Base-by-base conservation (phyloP, 2,888 invertebrate species). In the Synergus gifuensis region DNA sequence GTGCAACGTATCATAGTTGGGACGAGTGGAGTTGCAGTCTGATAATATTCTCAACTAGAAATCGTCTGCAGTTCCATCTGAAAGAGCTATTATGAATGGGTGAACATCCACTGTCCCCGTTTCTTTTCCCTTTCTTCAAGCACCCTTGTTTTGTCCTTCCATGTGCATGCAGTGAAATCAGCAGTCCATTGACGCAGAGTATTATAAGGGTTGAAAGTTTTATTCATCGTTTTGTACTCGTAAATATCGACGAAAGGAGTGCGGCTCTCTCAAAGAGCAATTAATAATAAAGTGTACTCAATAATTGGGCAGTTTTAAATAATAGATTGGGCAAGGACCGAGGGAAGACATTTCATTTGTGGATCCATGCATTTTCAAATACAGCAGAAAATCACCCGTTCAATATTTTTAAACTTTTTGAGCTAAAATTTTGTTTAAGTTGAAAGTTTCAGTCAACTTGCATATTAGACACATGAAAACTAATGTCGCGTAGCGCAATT, bases 11-110 rank as follows among this genome's bases (percentile, higher is more conserved):
- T 66, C 66, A 67, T 69, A 69, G 46, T n/a, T 73, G 49, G 49
- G n/a, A 54, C 49, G 36, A 36, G 11, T n/a, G 40, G 54, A 73
- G n/a, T 36, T 73, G 40, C 73, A 73, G 73, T 73, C 54, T 73
- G 73, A n/a, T 54, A 73, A 73, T 73, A 73, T 73, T 44, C n/a
- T 28, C 73, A 28, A 36, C 36, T 54, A 73, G 73, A 69, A 73
- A 73, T 73, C 73, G 36, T 73, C 36, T 73, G n/a, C 49, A 73
- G n/a, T 73, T 36, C 5, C n/a, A 73, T 18, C 16, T 73, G 73
- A 73, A 73, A 73, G 73, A 40, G 36, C 54, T 54, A 73, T 73
- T 73, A 73, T 54, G 73, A 73, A 54, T 73, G 54, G 49, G 36
- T 36, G 73, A 54, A 73, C 54, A 73, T n/a, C 73, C n/a, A 54